A percentile compares a stretch with the other conserved stretches of the same genome.
Conservation (phyloP, 2,113 vertebrate genomes). For the Antechinus stuartii region DNA sequence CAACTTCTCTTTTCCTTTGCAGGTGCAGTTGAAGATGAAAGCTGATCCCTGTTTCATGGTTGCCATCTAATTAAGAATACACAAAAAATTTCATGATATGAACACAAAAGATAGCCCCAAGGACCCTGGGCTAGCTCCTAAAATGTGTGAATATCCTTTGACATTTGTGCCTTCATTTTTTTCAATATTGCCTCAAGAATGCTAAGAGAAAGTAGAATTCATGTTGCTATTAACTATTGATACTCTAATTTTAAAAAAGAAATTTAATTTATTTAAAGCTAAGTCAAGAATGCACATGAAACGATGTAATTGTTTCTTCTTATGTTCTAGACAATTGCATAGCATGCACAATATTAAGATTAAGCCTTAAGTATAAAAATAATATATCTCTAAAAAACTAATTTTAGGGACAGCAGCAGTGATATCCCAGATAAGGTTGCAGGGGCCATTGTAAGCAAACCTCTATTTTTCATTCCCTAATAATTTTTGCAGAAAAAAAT, state of each 20-base stretch:
- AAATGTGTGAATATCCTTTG: neutral
- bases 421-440: neutral
- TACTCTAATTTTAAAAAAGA: neutral
- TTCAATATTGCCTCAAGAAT: neutral
- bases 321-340: neutral
- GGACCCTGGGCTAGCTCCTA: neutral
- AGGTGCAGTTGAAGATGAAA: neutral
- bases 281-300: neutral
- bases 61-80: neutral
- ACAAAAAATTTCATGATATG: neutral
- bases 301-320: neutral
- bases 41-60: neutral
- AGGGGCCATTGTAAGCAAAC: slow-evolving; percentile 6
- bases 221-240: neutral
- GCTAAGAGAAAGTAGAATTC: neutral
- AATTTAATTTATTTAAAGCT: slow-evolving; percentile 18
- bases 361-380: neutral
- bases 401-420: slow-evolving; percentile 13
- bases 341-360: neutral
- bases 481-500: slow-evolving; percentile 60
- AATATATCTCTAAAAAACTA: slow-evolving; percentile 32
- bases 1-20: neutral
- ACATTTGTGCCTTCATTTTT: neutral
- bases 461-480: slow-evolving; percentile 56
- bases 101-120: neutral